A percentile compares a stretch with the other conserved stretches of the same genome.
Conservation (phyloP, 35 echinoderm and acorn worm species). For the Amphiura filiformis region DNA sequence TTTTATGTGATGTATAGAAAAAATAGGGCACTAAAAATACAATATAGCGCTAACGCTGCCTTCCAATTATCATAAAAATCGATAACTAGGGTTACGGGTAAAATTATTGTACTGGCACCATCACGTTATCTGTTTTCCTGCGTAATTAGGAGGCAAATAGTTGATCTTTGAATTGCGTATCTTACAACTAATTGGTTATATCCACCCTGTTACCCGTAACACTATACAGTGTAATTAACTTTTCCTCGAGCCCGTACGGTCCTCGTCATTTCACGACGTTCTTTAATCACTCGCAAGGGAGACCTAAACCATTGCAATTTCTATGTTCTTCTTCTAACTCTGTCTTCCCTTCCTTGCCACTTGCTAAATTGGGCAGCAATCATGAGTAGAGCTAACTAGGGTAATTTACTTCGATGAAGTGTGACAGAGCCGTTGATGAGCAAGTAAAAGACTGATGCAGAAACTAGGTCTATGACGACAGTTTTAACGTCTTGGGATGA, state of each 20-base stretch:
- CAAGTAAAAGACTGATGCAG: constrained; percentile 4
- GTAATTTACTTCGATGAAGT: constrained; percentile 2
- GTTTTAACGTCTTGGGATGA: background rate
- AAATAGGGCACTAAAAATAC: no score
- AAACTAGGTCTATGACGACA: background rate
- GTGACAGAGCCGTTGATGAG: background rate
- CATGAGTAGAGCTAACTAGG: background rate
- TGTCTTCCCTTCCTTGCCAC: background rate
- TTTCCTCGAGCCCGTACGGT: background rate
- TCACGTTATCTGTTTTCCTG: no score
- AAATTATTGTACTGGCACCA: no score
- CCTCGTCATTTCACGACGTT: background rate
- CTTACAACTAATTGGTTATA: background rate
- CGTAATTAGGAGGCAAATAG: no score
- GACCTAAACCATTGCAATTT: background rate
- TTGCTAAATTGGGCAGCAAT: constrained; percentile 7
- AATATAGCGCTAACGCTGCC: no score
- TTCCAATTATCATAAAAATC: no score
- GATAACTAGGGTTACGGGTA: no score
- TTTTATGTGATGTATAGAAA: no score
- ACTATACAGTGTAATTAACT: background rate
- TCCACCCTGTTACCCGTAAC: background rate
- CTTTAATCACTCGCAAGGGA: background rate
- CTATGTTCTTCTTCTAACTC: background rate
- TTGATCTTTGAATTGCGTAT: background rate